Percentiles rank a stretch among this genome's conserved stretches.
Evolutionary conservation across 2,888 invertebrate species (phyloP).

Genomic region (Lagria hirta): DNA sequence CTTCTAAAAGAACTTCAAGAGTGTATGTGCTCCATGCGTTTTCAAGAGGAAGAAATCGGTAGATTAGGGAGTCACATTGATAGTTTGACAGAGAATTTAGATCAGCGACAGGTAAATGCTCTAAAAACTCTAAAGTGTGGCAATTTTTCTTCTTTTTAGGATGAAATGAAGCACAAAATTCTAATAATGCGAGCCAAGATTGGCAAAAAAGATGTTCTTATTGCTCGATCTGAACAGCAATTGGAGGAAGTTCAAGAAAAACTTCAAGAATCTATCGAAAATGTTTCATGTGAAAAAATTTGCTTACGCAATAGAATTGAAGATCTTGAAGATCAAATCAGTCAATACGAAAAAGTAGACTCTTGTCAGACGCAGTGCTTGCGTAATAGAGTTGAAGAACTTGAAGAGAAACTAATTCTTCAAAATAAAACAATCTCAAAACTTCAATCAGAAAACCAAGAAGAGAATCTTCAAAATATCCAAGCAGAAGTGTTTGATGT

Average conservation of each 20-base stretch:
- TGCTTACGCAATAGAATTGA: conserved; percentile 41
- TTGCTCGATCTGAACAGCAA: conserved; percentile 46
- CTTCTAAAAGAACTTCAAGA: conserved; percentile 58
- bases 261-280: conserved; percentile 44
- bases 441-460: not conserved
- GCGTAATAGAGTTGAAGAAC: conserved; percentile 36
- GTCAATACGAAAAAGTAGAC: conserved; percentile 31
- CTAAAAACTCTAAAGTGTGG: conserved; percentile 19
- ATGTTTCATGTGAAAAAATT: conserved; percentile 42
- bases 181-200: conserved; percentile 45
- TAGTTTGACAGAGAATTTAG: conserved; percentile 49
- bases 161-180: conserved; percentile 44
- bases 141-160: conserved; percentile 35
- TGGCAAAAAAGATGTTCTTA: conserved; percentile 45
- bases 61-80: conserved; percentile 59
- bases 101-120: conserved; percentile 47
- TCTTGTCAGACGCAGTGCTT: conserved; percentile 41
- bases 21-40: conserved; percentile 59
- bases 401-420: too few species aligned
- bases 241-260: conserved; percentile 44
- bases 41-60: conserved; percentile 62
- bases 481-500: not conserved
- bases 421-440: not conserved
- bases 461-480: too few species aligned
- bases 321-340: conserved; percentile 24